Conservation (phyloP, 2,888 invertebrate genomes). For the Amphipoea oculea region DNA sequence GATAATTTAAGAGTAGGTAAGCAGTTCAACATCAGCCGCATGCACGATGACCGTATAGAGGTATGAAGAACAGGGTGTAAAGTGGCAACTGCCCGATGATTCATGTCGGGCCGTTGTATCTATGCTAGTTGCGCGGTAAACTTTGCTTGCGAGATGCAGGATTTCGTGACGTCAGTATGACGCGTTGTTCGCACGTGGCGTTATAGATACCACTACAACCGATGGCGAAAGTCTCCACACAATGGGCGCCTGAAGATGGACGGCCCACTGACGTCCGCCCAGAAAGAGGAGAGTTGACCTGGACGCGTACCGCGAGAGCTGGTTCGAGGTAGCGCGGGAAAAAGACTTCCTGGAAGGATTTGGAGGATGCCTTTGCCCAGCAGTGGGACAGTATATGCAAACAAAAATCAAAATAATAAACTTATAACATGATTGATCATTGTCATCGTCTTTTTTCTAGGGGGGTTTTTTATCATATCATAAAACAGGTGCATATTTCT, state of each 20-base stretch:
- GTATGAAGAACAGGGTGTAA: no score
- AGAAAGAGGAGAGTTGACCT: neutral
- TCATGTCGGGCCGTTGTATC: no score
- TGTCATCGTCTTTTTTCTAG: neutral
- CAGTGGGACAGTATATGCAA: neutral
- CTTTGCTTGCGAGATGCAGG: no score
- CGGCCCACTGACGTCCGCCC: neutral
- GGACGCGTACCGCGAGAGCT: neutral
- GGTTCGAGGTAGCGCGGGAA: no score
- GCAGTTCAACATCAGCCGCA: neutral
- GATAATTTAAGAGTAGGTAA: neutral
- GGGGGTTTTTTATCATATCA: neutral
- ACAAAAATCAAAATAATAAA: no score
- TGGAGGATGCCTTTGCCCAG: neutral
- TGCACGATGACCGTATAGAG: neutral
- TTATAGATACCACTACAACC: no score
- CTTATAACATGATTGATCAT: neutral
- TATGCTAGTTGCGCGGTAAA: no score
- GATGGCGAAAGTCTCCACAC: neutral
- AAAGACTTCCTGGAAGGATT: no score
- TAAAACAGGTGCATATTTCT: neutral
- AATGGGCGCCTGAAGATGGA: no score
- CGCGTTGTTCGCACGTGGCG: no score
- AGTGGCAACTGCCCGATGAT: no score
- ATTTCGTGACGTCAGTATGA: no score